Evolutionary conservation across 2,797 vertebrate genomes (phyloP), one percentile per base, ranked within the genome.

Genomic region (Bufotes viridis): DNA sequence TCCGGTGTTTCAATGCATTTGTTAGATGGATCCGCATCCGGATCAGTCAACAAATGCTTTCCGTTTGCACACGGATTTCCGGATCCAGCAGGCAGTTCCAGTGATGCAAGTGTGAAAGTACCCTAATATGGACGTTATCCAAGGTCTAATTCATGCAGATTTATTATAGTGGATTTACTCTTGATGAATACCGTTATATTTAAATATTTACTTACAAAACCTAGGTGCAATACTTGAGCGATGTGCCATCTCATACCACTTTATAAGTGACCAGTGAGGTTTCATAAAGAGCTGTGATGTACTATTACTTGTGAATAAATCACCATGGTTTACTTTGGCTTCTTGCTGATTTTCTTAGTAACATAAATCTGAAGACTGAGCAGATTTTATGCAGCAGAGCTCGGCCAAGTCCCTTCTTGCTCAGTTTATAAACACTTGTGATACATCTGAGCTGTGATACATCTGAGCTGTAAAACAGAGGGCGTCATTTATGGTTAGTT

Each of bases 391-490:
- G 55, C 61, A 70, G 57, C 29, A 58, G 42, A 9, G 75, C 49
- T 75, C 63, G 10, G 85, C 42, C 81, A 87, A 86, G 63, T 63
- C 49, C n/a, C 49, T 61, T 79, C 22, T 24, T 58, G 17, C 67
- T 61, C 65, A 63, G 74, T 87, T 87, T 89, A 74, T 89, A 89
- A 89, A 89, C 84, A 87, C 84, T 83, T 86, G 65, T 79, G 26
- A 87, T 57, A 87, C 24, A 82, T 86, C 57, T 79, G 29, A 80
- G 72, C 49, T 83, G 57, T 87, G 85, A 89, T 83, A 83, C 85
- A 89, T 63, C 20, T 79, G n/a, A n/a, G n/a, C n/a, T n/a, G n/a
- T n/a, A 42, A 86, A 86, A 78, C 84, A 60, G 53, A 34, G 42
- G 42, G 42, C 4, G 42, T 42, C 42, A 42, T 42, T 42, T 42